Conservation (phyloP, 1,140 invertebrate genomes). For the Luehdorfia chinensis region DNA sequence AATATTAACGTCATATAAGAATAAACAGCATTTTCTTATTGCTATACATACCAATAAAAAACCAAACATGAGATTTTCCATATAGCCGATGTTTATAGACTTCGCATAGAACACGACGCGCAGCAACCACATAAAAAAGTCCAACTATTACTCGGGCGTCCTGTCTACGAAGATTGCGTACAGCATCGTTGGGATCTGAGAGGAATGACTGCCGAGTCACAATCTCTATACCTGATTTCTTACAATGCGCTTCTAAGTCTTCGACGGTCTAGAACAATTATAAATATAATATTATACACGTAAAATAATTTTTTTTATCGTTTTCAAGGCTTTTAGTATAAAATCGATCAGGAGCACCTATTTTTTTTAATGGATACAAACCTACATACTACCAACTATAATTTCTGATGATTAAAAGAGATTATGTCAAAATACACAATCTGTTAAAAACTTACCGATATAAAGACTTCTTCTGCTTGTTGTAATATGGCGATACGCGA, state of each 20-base stretch:
- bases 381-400: too few species aligned
- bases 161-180: slow-evolving; percentile 93
- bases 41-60: slow-evolving; percentile 93
- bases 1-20: too few species aligned
- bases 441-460: slow-evolving; percentile 93
- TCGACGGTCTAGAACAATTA: slow-evolving; percentile 89
- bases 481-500: slow-evolving; percentile 97
- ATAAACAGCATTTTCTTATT: too few species aligned
- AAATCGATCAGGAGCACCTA: too few species aligned
- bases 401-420: too few species aligned
- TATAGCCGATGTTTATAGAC: slow-evolving; percentile 97
- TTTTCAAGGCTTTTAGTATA: too few species aligned
- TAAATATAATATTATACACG: neutral
- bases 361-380: too few species aligned
- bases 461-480: slow-evolving; percentile 99
- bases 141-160: slow-evolving; percentile 98
- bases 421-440: too few species aligned
- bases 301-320: neutral
- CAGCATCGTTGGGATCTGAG: slow-evolving; percentile 96
- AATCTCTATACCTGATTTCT: slow-evolving; percentile 95
- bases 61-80: slow-evolving; percentile 98
- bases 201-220: slow-evolving; percentile 97
- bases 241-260: slow-evolving; percentile 96
- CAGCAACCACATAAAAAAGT: slow-evolving; percentile 98
- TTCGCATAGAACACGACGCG: slow-evolving; percentile 96